Percentiles rank a stretch among this genome's conserved stretches.
Conservation (phyloP, 1,140 invertebrate species). For the Campoletis sonorensis region DNA sequence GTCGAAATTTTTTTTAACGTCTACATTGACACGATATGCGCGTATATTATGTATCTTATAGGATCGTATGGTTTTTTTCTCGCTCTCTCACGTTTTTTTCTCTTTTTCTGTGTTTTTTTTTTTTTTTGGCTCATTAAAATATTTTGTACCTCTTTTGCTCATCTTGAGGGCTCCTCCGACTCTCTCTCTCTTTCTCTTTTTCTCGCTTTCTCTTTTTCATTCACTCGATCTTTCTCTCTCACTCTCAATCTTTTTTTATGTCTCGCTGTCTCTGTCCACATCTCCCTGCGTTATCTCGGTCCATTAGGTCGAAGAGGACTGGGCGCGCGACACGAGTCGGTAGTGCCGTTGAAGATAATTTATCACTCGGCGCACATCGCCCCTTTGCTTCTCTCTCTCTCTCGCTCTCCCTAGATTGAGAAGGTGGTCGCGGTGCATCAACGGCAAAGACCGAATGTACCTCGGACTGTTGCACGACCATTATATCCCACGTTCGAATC, state of each 20-base stretch:
- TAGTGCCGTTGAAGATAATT: conserved; percentile 55
- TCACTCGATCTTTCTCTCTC: background rate
- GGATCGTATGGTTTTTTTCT: background rate
- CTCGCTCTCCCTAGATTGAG: background rate
- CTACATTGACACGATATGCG: conserved; percentile 19
- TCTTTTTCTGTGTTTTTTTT: background rate
- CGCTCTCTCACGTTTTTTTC: background rate
- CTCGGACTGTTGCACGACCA: conserved; percentile 45
- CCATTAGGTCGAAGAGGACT: conserved; percentile 53
- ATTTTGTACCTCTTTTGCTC: conserved; percentile 37
- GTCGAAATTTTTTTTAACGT: conserved; percentile 13
- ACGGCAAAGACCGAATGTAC: conserved; percentile 21
- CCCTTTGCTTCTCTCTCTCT: background rate
- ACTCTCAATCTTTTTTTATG: background rate
- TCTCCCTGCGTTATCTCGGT: conserved; percentile 50
- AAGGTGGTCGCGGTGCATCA: background rate
- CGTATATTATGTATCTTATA: conserved; percentile 9
- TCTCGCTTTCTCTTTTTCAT: background rate
- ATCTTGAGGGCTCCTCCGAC: background rate
- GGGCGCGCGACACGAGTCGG: conserved; percentile 46
- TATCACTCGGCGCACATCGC: conserved; percentile 47
- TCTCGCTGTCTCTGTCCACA: conserved; percentile 17
- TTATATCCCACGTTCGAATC: conserved; percentile 29
- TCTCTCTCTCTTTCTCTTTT: background rate
- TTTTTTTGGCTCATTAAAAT: conserved; percentile 37